Conservation (phyloP, 1,140 invertebrate species). For the Rhynchophorus ferrugineus region DNA sequence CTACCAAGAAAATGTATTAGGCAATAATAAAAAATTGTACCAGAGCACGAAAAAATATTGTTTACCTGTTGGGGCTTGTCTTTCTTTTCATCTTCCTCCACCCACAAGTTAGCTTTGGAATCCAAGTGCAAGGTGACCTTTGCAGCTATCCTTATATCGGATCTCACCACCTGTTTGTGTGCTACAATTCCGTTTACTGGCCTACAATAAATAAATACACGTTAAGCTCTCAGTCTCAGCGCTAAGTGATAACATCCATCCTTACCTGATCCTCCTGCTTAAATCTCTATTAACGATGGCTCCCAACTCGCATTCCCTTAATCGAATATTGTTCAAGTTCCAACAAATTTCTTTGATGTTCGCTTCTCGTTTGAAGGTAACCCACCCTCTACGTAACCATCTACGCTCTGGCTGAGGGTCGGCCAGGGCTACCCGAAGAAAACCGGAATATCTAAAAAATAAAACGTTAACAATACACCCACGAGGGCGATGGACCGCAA, state of each 20-base stretch:
- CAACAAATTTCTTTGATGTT: slow-evolving; percentile 99
- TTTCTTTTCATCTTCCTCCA: slow-evolving; percentile 45
- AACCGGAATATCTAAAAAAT: slow-evolving; percentile 69
- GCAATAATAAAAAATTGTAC: too few relatives aligned
- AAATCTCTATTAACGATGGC: slow-evolving; percentile 88
- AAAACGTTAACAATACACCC: background rate
- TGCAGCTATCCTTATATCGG: slow-evolving; percentile 89
- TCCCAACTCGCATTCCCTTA: slow-evolving; percentile 87
- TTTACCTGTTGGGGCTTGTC: slow-evolving; percentile 35
- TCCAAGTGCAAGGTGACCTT: slow-evolving; percentile 95
- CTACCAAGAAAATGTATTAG: slow-evolving; percentile 27
- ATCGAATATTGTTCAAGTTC: slow-evolving; percentile 93
- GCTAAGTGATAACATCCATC: background rate
- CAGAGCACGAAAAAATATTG: too few relatives aligned
- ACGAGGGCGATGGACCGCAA: background rate
- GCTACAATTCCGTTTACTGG: slow-evolving; percentile 88
- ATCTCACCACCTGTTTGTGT: slow-evolving; percentile 81
- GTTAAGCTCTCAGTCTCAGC: background rate
- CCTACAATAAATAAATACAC: slow-evolving; percentile 52
- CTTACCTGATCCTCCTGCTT: slow-evolving; percentile 21
- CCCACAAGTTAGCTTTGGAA: slow-evolving; percentile 74
- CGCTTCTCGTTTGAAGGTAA: slow-evolving; percentile 92
- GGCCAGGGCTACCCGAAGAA: slow-evolving; percentile 90
- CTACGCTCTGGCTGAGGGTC: slow-evolving; percentile 93
- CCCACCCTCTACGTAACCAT: slow-evolving; percentile 96